Base-by-base conservation (phyloP, 30 jellyfish, hydroid and myxozoan genomes). In the Hydra vulgaris region DNA sequence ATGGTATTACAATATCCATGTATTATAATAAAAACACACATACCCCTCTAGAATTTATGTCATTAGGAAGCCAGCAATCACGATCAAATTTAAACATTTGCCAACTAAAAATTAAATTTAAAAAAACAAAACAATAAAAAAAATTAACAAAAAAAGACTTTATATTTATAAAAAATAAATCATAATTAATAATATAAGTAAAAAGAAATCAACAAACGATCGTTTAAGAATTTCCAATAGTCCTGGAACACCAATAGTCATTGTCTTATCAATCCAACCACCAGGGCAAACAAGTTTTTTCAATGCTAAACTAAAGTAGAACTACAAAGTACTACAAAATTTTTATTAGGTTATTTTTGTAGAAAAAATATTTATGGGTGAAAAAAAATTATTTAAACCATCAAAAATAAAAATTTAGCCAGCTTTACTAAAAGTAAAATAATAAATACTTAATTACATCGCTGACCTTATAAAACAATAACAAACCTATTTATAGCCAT, bases 211-310 rank as follows among this genome's bases (percentile, higher is more conserved):
- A 40, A 68, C 98, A 24, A 54, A 92, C 98, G 89, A 80, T 66
- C 82, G 81, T 27, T 82, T 86, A n/a, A 92, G 74, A 23, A 92
- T 76, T 18, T 87, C 88, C 66, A 87, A 79, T 0, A 92, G 82
- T 25, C 98, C 98, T 1, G 84, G 72, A 1, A 84, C 95, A 17
- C 98, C 98, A 94, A 84, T 92, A 15, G 98, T 92, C 98, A 92
- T 92, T 26, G 96, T 92, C 23, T 82, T 56, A 72, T 92, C 98
- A 54, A 92, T 87, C 96, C 96, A 92, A 19, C 98, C 98, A 21
- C 89, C 98, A 26, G 98, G 96, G 0, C 93, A 75, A 7, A 92
- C 88, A 18, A 92, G 84, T 69, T 80, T 92, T 40, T 82, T 88
- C 22, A 92, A 80, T 1, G 98, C 98, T 74, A 92, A 79, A 26